Evolutionary conservation across 2,888 invertebrate species (phyloP).

Genomic region (Galerucella pusilla): DNA sequence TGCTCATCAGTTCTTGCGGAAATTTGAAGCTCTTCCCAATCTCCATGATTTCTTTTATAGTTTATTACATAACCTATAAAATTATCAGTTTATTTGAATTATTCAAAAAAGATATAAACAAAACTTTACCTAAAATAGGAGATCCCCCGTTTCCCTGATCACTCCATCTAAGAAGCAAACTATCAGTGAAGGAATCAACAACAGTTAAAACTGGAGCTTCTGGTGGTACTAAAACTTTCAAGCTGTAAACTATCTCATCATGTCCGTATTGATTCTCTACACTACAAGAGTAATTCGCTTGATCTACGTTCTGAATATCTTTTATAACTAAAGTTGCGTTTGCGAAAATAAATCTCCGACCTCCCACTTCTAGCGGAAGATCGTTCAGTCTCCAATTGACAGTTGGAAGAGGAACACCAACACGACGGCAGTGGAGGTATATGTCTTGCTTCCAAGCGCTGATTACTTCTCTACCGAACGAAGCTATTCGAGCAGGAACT

Average conservation of each 20-base stretch:
- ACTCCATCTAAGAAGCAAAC: conserved; percentile 79
- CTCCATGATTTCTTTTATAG: conserved; percentile 89
- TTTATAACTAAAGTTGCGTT: conserved; percentile 81
- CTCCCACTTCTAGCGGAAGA: conserved; percentile 76
- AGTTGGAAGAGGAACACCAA: conserved; percentile 82
- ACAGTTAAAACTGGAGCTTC: conserved; percentile 86
- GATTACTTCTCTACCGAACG: conserved; percentile 82
- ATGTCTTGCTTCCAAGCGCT: conserved; percentile 91
- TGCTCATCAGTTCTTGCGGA: conserved; percentile 84
- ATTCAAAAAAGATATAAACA: too few relatives aligned
- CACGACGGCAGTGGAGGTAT: conserved; percentile 83
- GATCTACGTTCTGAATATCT: conserved; percentile 83
- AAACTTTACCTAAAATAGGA: conserved; percentile 73
- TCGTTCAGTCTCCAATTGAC: conserved; percentile 85
- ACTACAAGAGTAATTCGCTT: conserved; percentile 89
- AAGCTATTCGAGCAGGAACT: conserved; percentile 90
- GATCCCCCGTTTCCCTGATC: conserved; percentile 86
- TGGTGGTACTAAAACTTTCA: conserved; percentile 84
- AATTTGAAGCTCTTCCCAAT: conserved; percentile 91
- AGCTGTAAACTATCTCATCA: conserved; percentile 83
- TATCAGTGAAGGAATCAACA: conserved; percentile 84
- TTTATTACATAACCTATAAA: conserved; percentile 85
- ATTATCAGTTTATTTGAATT: neutral
- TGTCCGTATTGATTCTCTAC: conserved; percentile 87
- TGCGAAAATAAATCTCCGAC: conserved; percentile 73